Percentiles rank a stretch among this genome's conserved stretches.
phyloP scores from a whole-genome alignment of 2,797 vertebrate species.

The Champsocephalus esox region DNA sequence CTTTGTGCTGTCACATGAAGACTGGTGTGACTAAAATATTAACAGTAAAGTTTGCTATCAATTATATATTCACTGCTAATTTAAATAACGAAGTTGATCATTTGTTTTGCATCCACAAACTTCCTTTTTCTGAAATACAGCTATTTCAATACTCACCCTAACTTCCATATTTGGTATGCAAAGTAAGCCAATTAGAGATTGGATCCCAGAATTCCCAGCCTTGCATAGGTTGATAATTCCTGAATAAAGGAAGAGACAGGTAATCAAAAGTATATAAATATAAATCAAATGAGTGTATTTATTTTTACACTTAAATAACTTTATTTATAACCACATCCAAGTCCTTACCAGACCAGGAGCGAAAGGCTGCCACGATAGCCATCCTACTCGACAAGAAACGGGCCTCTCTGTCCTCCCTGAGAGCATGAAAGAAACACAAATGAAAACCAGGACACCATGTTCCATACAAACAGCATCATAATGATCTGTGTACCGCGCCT shows the following conservation, averaged over 20 bases:
- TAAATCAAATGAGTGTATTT: neutral
- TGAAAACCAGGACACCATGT: conserved; percentile 33
- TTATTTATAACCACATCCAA: neutral
- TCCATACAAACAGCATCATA: conserved; percentile 21
- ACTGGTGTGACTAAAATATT: neutral
- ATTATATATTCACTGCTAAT: neutral
- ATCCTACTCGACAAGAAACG: conserved; percentile 97
- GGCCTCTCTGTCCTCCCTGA: conserved; percentile 96
- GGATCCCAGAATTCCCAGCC: conserved; percentile 96
- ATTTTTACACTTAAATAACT: conserved; percentile 1
- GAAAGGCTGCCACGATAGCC: conserved; percentile 98
- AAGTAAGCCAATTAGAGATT: conserved; percentile 97
- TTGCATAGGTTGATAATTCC: conserved; percentile 99
- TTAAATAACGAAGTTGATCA: neutral
- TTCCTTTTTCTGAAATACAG: conserved; percentile 85
- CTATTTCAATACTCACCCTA: conserved; percentile 87
- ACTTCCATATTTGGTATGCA: conserved; percentile 99
- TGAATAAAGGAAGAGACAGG: conserved; percentile 60
- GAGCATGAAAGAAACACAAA: conserved; percentile 35
- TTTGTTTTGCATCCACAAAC: conserved; percentile 75
- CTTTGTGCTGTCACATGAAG: neutral
- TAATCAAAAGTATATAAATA: neutral
- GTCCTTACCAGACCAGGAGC: conserved; percentile 96
- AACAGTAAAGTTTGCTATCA: neutral
- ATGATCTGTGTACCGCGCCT: too few species aligned